Conservation (phyloP, 2,113 vertebrate genomes). For the Phylloscopus whistleri region DNA sequence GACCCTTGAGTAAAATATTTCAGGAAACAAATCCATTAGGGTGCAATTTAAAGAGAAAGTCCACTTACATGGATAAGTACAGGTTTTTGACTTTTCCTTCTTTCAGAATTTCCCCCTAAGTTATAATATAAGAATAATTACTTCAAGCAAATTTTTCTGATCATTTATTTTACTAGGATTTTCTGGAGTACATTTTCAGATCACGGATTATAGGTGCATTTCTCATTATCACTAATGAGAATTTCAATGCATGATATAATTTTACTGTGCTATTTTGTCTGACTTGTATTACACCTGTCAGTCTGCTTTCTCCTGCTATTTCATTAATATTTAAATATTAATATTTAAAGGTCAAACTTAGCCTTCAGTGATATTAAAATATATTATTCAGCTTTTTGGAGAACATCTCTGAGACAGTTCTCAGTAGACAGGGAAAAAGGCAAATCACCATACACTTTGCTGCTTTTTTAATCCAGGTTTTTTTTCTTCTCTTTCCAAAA, state of each 20-base stretch:
- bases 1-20: constrained; percentile 17
- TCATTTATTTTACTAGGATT: constrained; percentile 63
- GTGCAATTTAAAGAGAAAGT: constrained; percentile 6
- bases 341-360: constrained; percentile 75
- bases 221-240: constrained; percentile 74
- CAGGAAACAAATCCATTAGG: constrained; percentile 11
- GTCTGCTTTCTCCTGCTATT: constrained; percentile 64
- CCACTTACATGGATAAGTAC: background rate
- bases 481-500: background rate
- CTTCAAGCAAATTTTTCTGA: constrained; percentile 43
- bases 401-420: background rate
- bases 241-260: constrained; percentile 66
- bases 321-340: constrained; percentile 77
- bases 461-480: background rate
- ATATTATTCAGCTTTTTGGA: constrained; percentile 42
- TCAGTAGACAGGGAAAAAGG: background rate
- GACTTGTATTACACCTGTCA: constrained; percentile 75
- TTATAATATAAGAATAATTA: constrained; percentile 43
- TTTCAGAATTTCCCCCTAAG: background rate
- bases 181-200: constrained; percentile 39
- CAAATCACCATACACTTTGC: constrained; percentile 4
- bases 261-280: constrained; percentile 70
- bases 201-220: constrained; percentile 47
- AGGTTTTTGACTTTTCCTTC: background rate
- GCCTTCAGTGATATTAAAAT: constrained; percentile 64